A percentile compares a stretch with the other conserved stretches of the same genome.
phyloP scores from a whole-genome alignment of 2,888 invertebrate species.

The Psococerastis gibbosa region DNA sequence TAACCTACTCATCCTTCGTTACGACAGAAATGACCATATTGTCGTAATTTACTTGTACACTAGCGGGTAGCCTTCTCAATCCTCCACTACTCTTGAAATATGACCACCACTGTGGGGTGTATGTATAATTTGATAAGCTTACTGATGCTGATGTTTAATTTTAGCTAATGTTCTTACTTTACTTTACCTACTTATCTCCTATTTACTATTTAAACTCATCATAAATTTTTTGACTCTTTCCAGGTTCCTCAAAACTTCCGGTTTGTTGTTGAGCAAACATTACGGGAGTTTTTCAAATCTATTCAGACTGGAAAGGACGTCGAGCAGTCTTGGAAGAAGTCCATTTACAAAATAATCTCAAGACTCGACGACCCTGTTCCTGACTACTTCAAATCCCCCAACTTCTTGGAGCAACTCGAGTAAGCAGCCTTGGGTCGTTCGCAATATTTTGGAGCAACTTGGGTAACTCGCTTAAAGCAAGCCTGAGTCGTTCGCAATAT shows the following conservation, averaged over 20 bases:
- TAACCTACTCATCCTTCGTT: no score
- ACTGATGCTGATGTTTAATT: neutral
- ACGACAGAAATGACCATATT: no score
- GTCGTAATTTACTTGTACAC: no score
- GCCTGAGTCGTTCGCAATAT: neutral
- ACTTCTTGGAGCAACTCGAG: slow-evolving; percentile 97
- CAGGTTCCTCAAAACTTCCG: slow-evolving; percentile 97
- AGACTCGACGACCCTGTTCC: slow-evolving; percentile 97
- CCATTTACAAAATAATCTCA: slow-evolving; percentile 99
- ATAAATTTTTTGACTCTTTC: slow-evolving; percentile 17
- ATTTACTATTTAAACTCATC: slow-evolving; percentile 6
- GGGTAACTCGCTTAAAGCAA: no score
- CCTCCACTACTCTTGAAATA: no score
- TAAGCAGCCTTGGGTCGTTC: slow-evolving; percentile 27
- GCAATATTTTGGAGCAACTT: neutral
- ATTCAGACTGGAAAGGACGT: slow-evolving; percentile 91
- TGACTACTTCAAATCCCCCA: slow-evolving; percentile 98
- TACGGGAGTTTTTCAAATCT: slow-evolving; percentile 97
- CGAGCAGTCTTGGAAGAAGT: slow-evolving; percentile 99
- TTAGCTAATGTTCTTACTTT: slow-evolving; percentile 13
- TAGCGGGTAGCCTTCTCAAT: no score
- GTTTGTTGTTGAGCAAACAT: slow-evolving; percentile 90
- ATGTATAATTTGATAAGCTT: neutral
- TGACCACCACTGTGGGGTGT: no score
- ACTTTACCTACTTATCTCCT: slow-evolving; percentile 12